Percentiles rank a stretch among this genome's conserved stretches.
phyloP scores from a whole-genome alignment of 2,113 vertebrate genomes.

The Crotophaga sulcirostris region DNA sequence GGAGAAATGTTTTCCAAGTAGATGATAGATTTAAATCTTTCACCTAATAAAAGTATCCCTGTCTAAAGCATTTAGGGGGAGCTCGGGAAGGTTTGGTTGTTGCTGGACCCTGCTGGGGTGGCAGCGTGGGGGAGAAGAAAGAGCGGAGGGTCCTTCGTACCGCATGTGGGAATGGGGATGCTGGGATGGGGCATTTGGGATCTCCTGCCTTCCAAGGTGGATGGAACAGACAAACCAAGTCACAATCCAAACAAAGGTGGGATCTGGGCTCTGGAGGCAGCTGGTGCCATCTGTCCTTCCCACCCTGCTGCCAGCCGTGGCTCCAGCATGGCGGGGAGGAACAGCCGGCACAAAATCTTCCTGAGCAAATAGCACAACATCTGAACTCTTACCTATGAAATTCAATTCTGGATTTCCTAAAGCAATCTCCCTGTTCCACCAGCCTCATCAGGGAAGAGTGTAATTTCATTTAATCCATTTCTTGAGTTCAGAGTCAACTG shows the following conservation, averaged over 20 bases:
- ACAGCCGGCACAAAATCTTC: neutral
- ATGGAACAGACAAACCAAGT: neutral
- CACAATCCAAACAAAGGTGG: fast-evolving
- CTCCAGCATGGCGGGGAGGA: neutral
- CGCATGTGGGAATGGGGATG: fast-evolving
- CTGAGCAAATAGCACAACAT: neutral
- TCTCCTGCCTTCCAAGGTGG: neutral
- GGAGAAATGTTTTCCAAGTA: neutral
- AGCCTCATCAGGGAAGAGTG: conserved; percentile 36
- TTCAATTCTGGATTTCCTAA: conserved; percentile 50
- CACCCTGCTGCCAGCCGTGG: fast-evolving
- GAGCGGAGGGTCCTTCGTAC: neutral
- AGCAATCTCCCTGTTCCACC: conserved; percentile 36
- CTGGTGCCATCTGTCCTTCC: neutral
- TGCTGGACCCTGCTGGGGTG: neutral
- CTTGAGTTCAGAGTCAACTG: neutral
- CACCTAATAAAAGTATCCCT: neutral
- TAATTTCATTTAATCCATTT: conserved; percentile 53
- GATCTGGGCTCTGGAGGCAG: neutral
- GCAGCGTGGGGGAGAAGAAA: neutral
- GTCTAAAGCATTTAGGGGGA: neutral
- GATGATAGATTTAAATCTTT: neutral
- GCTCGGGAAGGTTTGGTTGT: neutral
- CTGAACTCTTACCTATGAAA: conserved; percentile 16
- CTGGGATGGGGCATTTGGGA: neutral